Base-by-base conservation (phyloP, 2,888 invertebrate species). In the Hipparchia sbordonii region DNA sequence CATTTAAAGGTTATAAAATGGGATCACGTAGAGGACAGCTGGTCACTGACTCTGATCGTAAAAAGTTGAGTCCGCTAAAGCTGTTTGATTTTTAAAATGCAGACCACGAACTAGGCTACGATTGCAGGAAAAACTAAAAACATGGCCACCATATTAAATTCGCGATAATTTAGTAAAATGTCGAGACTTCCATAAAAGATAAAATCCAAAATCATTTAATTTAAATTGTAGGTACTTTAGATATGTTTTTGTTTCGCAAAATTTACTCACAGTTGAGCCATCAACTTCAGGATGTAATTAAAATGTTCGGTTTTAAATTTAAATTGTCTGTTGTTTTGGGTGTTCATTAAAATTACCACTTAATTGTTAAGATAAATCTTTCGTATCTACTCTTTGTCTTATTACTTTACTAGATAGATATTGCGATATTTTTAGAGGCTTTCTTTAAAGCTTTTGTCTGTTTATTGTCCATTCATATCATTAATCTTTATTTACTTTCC, bases 61-160 rank as follows among this genome's bases (percentile, higher is more conserved):
- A 73, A 73, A 73, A 70, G 52, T 48, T 60, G 66, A 69, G 12
- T 48, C 48, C 46, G 59, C 54, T 59, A 59, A 48, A 60, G 60
- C 61, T 70, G 52, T 12, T 54, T 57, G 10, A 48, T 56, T 39
- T 70, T 69, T 66, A 54, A 67, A 67, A 71, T 52, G 71, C 66
- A 46, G 60, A 45, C 60, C 52, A 52, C 66, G 67, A 71, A 52
- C 66, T 67, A 46, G 71, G 66, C 67, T 71, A 48, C 48, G 52
- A 46, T 45, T 68, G 59, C 33, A 68, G 51, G 52, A 67, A 62
- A 54, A 60, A 52, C 33, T 51, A 13, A 13, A n/a, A 33, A 60
- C 68, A 33, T 48, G 56, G 46, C 12, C 57, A n/a, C 48, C 39
- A 45, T 67, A 8, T 56, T n/a, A 51, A 65, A 48, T 23, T 52